Base-by-base conservation (phyloP, 2,888 invertebrate species). In the Heteropelma amictum region DNA sequence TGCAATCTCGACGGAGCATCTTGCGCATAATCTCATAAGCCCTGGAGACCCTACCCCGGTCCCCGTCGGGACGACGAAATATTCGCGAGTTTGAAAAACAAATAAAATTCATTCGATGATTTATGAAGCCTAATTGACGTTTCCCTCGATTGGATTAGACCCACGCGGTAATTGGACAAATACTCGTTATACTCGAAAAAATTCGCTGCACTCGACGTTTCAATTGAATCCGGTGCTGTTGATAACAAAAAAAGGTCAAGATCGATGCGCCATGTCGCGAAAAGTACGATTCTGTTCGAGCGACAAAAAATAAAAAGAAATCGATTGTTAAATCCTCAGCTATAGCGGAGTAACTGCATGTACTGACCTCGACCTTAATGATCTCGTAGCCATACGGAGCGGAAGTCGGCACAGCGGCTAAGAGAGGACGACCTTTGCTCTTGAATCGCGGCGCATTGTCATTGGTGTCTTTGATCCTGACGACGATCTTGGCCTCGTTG, bases 321-420 rank as follows among this genome's bases (percentile, higher is more conserved):
- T n/a, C 12, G 4, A n/a, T 10, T 23, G 12, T 1, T 2, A 35
- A 54, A 35, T 19, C 5, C 2, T 0, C 10, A 10, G 23, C 7
- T 1, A 2, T n/a, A 26, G 1, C 28, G 26, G 3, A 10, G 42
- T 6, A 1, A 28, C 10, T 28, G 23, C 4, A 28, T 26, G 10
- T 26, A 80, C 85, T 83, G 87, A 94, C 95, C 90, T 93, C 92
- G 14, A 96, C 91, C 84, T 92, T 93, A 51, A 95, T 92, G 63
- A 96, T 94, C 85, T 95, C 94, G 85, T 95, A 94, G 0, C 96
- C 96, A 86, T 95, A 96, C 72, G 93, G 93, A 5, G 95, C 96
- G 26, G 94, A 93, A 0, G 95, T 93, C 0, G 96, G 95, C 75
- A 96, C 93, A 0, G 96, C 96, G 0, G 96, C 95, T 0, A 97